These are phyloP conservation scores for Zeugodacus cucurbitae DNA, from an alignment of 1,140 invertebrate genomes.

Conservation along the genomic window DNA sequence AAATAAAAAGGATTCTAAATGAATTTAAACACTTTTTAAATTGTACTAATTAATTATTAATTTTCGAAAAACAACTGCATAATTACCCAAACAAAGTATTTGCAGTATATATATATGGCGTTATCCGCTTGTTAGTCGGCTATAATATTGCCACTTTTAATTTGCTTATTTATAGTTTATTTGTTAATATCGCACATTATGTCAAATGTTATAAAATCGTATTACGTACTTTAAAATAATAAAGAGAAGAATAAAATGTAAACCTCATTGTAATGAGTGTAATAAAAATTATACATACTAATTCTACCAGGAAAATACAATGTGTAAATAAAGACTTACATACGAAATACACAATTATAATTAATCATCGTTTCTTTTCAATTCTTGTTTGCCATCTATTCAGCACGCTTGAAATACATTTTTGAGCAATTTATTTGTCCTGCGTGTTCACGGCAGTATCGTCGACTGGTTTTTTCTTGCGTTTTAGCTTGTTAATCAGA, in stretches of 20 bases:
- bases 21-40: neutral
- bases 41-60: neutral
- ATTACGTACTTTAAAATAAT: neutral
- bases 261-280: neutral
- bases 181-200: conserved; percentile 2
- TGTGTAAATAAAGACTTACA: conserved; percentile 22
- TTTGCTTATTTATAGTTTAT: neutral
- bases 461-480: conserved; percentile 48
- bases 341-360: neutral
- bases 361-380: too few relatives aligned
- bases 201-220: neutral
- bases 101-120: neutral
- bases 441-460: conserved; percentile 5
- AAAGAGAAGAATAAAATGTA: neutral
- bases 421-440: neutral
- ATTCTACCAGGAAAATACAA: neutral
- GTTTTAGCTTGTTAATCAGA: conserved; percentile 80
- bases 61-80: neutral
- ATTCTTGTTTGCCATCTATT: too few relatives aligned
- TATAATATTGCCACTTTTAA: neutral
- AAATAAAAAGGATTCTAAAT: neutral
- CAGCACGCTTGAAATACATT: too few relatives aligned
- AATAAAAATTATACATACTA: neutral
- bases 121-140: neutral
- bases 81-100: neutral